Evolutionary conservation across 2,113 vertebrate genomes (phyloP).

Genomic region (Scytalopus superciliaris): DNA sequence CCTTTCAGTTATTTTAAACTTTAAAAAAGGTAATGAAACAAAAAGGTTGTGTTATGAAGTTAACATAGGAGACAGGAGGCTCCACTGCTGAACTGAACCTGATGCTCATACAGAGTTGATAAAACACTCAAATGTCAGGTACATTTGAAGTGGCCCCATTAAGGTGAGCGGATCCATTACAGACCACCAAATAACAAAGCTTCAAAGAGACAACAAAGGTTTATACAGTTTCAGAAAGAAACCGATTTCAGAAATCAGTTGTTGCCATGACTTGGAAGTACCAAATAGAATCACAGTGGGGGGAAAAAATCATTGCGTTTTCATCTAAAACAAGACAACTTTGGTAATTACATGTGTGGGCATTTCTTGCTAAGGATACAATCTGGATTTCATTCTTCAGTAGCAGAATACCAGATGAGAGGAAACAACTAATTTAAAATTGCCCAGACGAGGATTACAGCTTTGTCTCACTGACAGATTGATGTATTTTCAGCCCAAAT

Average conservation of each 20-base stretch:
- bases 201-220: neutral
- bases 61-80: neutral
- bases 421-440: constrained; percentile 48
- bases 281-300: neutral
- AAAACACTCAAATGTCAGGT: neutral
- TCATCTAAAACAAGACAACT: neutral
- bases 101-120: neutral
- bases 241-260: neutral
- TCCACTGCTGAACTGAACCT: neutral
- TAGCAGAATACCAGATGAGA: constrained; percentile 1
- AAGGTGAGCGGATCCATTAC: neutral
- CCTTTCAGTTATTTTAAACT: neutral
- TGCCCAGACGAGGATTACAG: constrained; percentile 7
- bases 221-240: neutral
- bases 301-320: neutral
- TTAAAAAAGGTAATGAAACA: neutral
- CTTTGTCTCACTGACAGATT: neutral
- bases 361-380: neutral
- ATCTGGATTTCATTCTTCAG: constrained; percentile 3
- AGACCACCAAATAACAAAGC: neutral
- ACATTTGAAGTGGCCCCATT: neutral
- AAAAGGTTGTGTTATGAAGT: neutral
- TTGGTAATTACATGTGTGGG: neutral
- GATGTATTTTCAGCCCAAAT: constrained; percentile 20
- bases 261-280: neutral